phyloP scores from a whole-genome alignment of 2,113 vertebrate genomes.

The Epinephelus lanceolatus region DNA sequence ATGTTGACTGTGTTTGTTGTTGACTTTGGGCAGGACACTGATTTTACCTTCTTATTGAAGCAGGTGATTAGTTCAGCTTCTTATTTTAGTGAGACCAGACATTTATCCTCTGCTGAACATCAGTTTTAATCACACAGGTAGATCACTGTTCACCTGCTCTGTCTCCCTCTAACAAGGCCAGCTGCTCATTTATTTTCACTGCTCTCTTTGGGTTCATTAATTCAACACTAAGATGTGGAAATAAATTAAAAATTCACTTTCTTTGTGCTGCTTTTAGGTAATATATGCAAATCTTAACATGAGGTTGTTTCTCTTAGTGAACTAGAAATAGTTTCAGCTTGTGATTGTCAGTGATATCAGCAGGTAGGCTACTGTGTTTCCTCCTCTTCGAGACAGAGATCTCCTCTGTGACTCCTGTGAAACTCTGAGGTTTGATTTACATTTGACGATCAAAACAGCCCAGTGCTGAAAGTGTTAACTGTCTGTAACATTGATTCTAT shows the following conservation, averaged over 20 bases:
- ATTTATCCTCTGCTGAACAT: neutral
- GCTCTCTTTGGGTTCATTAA: slow-evolving; percentile 3
- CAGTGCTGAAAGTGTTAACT: neutral
- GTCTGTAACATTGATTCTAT: neutral
- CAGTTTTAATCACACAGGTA: slow-evolving; percentile 21
- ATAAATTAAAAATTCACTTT: neutral
- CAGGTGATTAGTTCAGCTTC: neutral
- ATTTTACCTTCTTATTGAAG: neutral
- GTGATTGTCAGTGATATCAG: neutral
- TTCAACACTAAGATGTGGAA: neutral
- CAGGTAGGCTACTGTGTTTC: neutral
- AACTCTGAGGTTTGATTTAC: too few species aligned
- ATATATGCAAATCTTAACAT: neutral
- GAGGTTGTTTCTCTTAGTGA: neutral
- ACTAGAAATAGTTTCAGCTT: neutral
- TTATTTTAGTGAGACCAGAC: neutral
- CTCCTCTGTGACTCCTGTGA: too few species aligned
- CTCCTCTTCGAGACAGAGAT: too few species aligned
- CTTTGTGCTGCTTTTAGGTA: neutral
- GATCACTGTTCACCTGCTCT: slow-evolving; percentile 5
- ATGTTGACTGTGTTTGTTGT: slow-evolving; percentile 17
- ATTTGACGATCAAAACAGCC: too few species aligned
- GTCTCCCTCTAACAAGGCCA: slow-evolving; percentile 22
- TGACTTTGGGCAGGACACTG: neutral
- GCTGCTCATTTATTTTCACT: slow-evolving; percentile 20